Percentiles rank a stretch among this genome's conserved stretches.
Conservation (phyloP, 2,797 vertebrate genomes). For the Moxostoma hubbsi region DNA sequence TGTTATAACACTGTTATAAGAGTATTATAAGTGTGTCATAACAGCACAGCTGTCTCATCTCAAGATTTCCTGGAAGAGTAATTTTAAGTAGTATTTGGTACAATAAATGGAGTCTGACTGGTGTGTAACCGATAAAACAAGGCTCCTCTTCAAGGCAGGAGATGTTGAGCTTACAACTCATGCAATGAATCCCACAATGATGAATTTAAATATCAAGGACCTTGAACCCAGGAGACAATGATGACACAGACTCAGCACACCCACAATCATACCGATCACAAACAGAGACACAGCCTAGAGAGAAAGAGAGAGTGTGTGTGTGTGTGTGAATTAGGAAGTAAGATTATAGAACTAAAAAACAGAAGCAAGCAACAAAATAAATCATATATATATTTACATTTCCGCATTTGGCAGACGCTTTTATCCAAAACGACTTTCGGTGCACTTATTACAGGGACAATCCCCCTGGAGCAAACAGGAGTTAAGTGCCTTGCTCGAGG, state of each 20-base stretch:
- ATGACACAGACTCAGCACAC: constrained; percentile 86
- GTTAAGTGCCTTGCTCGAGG: no score
- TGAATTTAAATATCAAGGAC: constrained; percentile 61
- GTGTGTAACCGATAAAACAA: constrained; percentile 8
- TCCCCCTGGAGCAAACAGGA: no score
- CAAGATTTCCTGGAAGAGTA: neutral
- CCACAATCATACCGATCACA: constrained; percentile 85
- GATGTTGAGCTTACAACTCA: neutral
- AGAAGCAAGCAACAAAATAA: neutral
- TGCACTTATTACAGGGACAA: no score
- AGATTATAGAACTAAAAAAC: neutral
- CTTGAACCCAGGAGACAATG: constrained; percentile 79
- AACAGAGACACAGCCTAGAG: constrained; percentile 73
- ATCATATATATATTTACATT: no score
- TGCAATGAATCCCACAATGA: neutral
- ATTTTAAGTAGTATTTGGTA: constrained; percentile 13
- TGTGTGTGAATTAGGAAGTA: neutral
- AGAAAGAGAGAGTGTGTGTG: neutral
- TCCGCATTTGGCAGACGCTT: no score
- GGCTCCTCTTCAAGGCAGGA: neutral
- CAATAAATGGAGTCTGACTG: neutral
- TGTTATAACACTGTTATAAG: neutral
- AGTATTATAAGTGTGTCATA: neutral
- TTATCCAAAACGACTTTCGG: no score
- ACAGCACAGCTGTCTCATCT: neutral